phyloP scores from a whole-genome alignment of 2,888 invertebrate genomes.

The Ephialtes manifestator region DNA sequence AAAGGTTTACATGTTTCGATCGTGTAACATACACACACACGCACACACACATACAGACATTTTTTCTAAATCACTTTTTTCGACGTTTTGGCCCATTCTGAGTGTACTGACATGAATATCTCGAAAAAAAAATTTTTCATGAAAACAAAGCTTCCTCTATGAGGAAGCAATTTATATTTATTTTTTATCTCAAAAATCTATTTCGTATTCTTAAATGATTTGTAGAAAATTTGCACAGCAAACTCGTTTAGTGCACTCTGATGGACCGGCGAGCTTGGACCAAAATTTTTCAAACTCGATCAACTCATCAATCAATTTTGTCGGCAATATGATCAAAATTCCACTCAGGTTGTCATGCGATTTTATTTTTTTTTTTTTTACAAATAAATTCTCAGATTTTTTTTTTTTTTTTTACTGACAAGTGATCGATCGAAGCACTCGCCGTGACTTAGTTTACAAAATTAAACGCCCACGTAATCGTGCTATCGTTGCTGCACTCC shows the following conservation, averaged over 20 bases:
- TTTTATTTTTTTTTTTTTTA: background rate
- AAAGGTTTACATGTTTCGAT: too few relatives aligned
- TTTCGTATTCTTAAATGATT: background rate
- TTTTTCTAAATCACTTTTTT: too few relatives aligned
- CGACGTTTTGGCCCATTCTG: too few relatives aligned
- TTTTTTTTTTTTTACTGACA: background rate
- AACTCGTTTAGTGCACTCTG: background rate
- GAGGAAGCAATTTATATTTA: too few relatives aligned
- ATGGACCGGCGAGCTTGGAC: background rate
- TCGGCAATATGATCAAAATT: background rate
- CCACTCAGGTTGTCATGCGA: background rate
- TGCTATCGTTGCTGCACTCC: background rate
- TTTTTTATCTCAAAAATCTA: background rate
- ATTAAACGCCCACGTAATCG: background rate
- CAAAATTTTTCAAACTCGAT: constrained; percentile 9
- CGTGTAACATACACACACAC: too few relatives aligned
- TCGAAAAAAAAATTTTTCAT: too few relatives aligned
- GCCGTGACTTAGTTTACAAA: constrained; percentile 1
- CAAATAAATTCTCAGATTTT: background rate
- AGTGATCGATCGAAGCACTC: background rate
- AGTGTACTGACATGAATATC: too few relatives aligned
- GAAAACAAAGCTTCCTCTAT: too few relatives aligned
- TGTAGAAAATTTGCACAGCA: background rate
- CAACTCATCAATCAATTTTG: background rate
- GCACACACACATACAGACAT: too few relatives aligned